phyloP scores from a whole-genome alignment of 2,888 invertebrate genomes.

The Erebia ligea region DNA sequence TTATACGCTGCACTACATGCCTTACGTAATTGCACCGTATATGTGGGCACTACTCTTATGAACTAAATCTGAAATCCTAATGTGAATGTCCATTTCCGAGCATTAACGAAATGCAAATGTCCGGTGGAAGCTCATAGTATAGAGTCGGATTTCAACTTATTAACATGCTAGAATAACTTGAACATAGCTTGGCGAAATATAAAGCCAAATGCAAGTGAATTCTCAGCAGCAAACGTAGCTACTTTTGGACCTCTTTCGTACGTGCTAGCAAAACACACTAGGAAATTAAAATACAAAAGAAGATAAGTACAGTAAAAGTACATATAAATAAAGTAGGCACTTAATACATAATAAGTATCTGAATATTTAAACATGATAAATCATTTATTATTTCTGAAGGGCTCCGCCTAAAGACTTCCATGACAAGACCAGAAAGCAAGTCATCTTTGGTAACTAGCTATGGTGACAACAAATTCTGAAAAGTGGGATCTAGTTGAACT shows the following conservation, averaged over 20 bases:
- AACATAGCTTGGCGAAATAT: slow-evolving; percentile 18
- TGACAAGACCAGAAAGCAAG: too few species aligned
- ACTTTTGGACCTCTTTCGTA: slow-evolving; percentile 10
- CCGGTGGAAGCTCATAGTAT: slow-evolving; percentile 21
- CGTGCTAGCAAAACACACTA: neutral
- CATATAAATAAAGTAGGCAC: too few species aligned
- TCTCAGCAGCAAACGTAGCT: slow-evolving; percentile 10
- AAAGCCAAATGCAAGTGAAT: slow-evolving; percentile 23
- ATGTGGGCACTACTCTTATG: slow-evolving; percentile 1
- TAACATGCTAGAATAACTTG: slow-evolving; percentile 24
- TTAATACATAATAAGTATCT: too few species aligned
- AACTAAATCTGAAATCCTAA: slow-evolving; percentile 23
- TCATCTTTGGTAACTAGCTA: too few species aligned
- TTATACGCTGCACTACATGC: neutral
- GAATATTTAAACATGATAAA: too few species aligned
- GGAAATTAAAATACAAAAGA: neutral
- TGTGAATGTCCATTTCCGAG: slow-evolving; percentile 21
- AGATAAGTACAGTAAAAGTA: too few species aligned
- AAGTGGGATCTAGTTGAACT: too few species aligned
- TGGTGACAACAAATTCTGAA: too few species aligned
- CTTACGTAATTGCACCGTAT: neutral
- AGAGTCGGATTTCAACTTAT: slow-evolving; percentile 24
- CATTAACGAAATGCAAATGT: slow-evolving; percentile 26
- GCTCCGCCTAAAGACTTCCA: too few species aligned
- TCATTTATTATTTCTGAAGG: too few species aligned